Base-by-base conservation (phyloP, 2,888 invertebrate species). In the Sialis fuliginosa region DNA sequence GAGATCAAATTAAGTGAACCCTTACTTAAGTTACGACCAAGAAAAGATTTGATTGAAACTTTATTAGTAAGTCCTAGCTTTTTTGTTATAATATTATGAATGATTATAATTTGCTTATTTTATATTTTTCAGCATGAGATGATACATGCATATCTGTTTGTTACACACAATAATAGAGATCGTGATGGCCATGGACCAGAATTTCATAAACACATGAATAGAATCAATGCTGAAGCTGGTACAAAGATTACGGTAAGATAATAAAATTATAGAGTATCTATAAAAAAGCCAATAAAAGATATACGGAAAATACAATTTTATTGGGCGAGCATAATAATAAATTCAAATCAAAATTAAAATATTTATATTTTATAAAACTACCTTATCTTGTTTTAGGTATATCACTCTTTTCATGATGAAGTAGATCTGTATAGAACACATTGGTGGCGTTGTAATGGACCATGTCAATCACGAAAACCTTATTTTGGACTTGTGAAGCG, bases 101-200 rank as follows among this genome's bases (percentile, higher is more conserved):
- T 37, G 7, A 10, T 37, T 37, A 8, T 37, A 37, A 37, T 5
- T 35, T 7, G 37, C 6, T 6, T 37, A 37, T 37, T 6, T 22
- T 43, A 45, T 50, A 55, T 56, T 50, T 62, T 63, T 51, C 60
- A 84, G 68, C 98, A 99, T 67, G 98, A 98, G 68, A 98, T 99
- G 98, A 99, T 99, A 52, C 98, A 99, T 63, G 98, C 96, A 0
- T 96, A 77, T 62, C 74, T 97, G 50, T 98, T 97, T 67, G 77
- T 97, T 0, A 84, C 88, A 1, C 72, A 80, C 52, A 79, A 82
- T 54, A 81, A 88, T 55, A 73, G 79, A 57, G 92, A 96, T 57
- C 77, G 91, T 55, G 88, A 92, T 63, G 95, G 89, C 0, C 97
- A 98, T 64, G 98, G 98, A 0, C 91, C 93, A 0, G 82, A 88